Percentiles rank a stretch among this genome's conserved stretches.
Conservation (phyloP, 2,797 vertebrate species). For the Morus bassanus region DNA sequence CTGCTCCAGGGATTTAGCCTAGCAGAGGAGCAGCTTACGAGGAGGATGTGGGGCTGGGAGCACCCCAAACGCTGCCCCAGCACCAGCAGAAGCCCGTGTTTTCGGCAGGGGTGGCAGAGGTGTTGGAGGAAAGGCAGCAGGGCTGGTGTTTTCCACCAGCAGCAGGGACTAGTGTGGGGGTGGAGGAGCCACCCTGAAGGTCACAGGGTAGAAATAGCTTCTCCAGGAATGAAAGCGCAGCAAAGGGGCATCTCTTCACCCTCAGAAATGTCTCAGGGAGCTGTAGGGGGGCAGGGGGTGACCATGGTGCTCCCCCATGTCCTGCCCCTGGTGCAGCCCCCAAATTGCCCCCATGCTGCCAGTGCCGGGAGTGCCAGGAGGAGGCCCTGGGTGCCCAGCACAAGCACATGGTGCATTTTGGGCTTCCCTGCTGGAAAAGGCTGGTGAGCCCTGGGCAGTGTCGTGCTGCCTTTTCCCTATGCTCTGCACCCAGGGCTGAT, state of each 20-base stretch:
- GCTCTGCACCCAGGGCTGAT: not conserved
- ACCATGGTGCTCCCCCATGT: not conserved
- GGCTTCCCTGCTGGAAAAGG: not conserved
- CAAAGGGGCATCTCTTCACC: not conserved
- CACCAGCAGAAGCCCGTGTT: not conserved
- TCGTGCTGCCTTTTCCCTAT: not conserved
- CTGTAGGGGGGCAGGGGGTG: not conserved
- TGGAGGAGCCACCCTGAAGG: not conserved
- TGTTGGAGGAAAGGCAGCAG: not conserved
- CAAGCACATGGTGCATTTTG: not conserved
- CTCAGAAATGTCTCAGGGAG: not conserved
- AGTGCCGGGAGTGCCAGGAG: not conserved
- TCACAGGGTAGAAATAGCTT: not conserved
- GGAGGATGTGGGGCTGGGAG: not conserved
- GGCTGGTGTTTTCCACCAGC: not conserved
- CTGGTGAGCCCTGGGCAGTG: not conserved
- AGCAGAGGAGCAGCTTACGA: not conserved
- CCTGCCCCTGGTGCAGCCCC: not conserved
- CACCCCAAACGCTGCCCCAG: not conserved
- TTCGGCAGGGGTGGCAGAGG: not conserved
- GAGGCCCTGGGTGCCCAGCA: not conserved
- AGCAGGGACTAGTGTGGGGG: too few species aligned
- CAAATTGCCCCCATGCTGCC: not conserved
- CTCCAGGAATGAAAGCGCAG: not conserved
- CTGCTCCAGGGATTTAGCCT: not conserved